Base-by-base conservation (phyloP, 2,797 vertebrate species). In the Leuciscus waleckii region DNA sequence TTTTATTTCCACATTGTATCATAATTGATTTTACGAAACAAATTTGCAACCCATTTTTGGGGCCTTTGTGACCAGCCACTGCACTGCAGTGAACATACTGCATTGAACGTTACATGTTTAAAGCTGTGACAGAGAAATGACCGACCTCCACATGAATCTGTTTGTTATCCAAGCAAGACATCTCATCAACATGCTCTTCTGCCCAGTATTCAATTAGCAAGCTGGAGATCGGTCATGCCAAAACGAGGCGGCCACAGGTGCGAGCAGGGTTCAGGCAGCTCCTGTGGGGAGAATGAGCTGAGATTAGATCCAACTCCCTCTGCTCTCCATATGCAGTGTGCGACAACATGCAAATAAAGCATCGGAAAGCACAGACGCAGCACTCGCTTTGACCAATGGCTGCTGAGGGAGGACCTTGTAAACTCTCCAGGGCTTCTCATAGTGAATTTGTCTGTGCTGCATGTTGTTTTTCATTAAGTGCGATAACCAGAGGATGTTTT, bases 201-300 rank as follows among this genome's bases (percentile, higher is more conserved):
- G 61, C 46, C 71, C 77, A 73, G 51, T 61, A 46, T 84, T 84
- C 71, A 51, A 13, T 70, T 29, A 43, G 35, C n/a, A 79, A 63
- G 37, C 71, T 46, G 41, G 39, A 49, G 56, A 83, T 67, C 10
- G 73, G 63, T 83, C 16, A 39, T 63, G 54, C 54, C 56, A 69
- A 73, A 54, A 61, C 58, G 68, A 73, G 68, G 61, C 29, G 76
- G 74, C 39, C 84, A 79, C 85, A 89, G 85, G 79, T 89, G 87
- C 63, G 70, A 54, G 46, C 56, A 17, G 21, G 56, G 71, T 54
- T 41, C 65, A 69, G 63, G 46, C 16, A 74, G 71, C 51, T 78
- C 75, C 82, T 80, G 80, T 83, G 61, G 80, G 76, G 56, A 43
- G 68, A 76, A 54, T 81, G 37, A 61, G 58, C 68, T 69, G 46